Conservation (phyloP, 2,888 invertebrate genomes). For the Gastracanthus pulcherrimus region DNA sequence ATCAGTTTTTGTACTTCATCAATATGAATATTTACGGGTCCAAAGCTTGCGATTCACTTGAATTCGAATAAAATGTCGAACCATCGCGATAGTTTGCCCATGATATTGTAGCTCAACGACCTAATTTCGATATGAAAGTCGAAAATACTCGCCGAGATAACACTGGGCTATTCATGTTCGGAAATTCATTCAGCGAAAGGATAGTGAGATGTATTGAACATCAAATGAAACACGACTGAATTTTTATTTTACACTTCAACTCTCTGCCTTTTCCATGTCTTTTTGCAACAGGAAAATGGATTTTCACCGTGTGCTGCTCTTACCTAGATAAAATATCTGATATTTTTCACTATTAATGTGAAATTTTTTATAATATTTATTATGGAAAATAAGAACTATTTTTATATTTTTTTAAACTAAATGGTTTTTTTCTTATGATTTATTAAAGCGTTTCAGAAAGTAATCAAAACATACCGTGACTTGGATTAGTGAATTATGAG, state of each 20-base stretch:
- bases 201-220: slow-evolving; percentile 22
- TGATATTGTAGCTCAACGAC: slow-evolving; percentile 32
- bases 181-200: slow-evolving; percentile 40
- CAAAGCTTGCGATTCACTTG: not conserved
- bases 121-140: slow-evolving; percentile 45
- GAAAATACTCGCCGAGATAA: slow-evolving; percentile 44
- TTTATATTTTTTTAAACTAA: too few species aligned
- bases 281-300: not conserved
- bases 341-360: too few species aligned
- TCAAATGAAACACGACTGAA: slow-evolving; percentile 32
- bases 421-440: too few species aligned
- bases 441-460: too few species aligned
- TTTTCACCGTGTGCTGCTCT: not conserved
- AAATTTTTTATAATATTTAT: too few species aligned
- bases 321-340: not conserved
- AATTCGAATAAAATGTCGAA: slow-evolving; percentile 23
- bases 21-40: too few species aligned
- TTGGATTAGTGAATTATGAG: not conserved
- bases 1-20: not conserved
- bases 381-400: too few species aligned
- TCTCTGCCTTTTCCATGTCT: not conserved
- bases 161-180: not conserved
- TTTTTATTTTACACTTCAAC: slow-evolving; percentile 31
- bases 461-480: too few species aligned
- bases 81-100: not conserved